phyloP scores from a whole-genome alignment of 1,140 invertebrate genomes.

The Bombus superbus region DNA sequence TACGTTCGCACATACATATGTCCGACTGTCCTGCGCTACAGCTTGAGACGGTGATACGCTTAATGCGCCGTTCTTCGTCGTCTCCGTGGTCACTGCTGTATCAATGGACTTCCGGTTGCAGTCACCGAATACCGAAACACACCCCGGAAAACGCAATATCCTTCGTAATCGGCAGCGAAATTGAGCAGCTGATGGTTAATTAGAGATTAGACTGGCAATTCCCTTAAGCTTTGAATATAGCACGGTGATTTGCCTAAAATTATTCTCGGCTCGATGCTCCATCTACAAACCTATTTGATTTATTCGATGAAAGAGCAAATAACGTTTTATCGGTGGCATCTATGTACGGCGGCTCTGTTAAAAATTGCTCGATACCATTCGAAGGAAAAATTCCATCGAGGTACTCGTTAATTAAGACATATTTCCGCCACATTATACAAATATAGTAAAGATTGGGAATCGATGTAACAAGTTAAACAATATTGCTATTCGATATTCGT shows the following conservation, averaged over 20 bases:
- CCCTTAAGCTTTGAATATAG: not conserved
- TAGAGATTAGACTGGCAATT: not conserved
- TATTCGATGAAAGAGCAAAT: not conserved
- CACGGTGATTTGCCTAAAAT: not conserved
- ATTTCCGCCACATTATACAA: not conserved
- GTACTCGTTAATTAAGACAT: not conserved
- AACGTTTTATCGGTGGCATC: not conserved
- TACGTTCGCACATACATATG: constrained; percentile 35
- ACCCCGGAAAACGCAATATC: not conserved
- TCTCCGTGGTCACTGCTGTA: not conserved
- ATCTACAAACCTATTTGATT: not conserved
- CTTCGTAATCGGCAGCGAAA: not conserved
- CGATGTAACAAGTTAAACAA: not conserved
- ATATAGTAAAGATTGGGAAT: not conserved
- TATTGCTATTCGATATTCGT: not conserved
- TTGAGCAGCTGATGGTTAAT: not conserved
- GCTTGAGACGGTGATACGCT: constrained; percentile 32
- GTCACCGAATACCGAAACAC: not conserved
- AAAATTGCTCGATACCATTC: not conserved
- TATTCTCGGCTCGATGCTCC: not conserved
- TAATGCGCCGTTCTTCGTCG: constrained; percentile 49
- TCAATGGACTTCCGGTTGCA: not conserved
- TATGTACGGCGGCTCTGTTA: too few relatives aligned
- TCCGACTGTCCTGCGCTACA: constrained; percentile 18
- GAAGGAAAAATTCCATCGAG: not conserved